Evolutionary conservation across 2,113 vertebrate genomes (phyloP).

Genomic region (Muntiacus reevesi): DNA sequence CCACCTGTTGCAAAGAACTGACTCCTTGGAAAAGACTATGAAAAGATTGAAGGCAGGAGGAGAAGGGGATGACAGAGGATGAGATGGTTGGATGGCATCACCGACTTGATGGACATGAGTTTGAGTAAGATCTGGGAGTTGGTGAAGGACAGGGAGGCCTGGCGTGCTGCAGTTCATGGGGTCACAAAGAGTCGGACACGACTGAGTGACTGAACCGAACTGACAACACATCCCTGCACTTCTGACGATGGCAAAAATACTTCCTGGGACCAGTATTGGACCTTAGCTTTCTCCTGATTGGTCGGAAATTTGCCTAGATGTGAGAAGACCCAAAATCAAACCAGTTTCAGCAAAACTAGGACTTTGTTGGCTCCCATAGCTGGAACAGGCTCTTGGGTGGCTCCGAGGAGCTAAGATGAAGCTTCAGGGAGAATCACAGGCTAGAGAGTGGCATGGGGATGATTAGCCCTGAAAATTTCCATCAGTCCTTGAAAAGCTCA

Average conservation of each 20-base stretch:
- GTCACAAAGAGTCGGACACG: not conserved
- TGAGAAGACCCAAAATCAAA: not conserved
- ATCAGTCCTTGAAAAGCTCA: not conserved
- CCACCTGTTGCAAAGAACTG: not conserved
- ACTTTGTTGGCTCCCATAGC: not conserved
- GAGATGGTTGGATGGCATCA: not conserved
- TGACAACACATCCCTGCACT: not conserved
- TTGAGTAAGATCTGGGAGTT: not conserved
- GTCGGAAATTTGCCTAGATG: not conserved
- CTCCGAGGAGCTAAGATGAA: not conserved
- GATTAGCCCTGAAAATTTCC: not conserved
- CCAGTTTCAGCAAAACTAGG: not conserved
- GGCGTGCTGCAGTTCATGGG: rapidly evolving
- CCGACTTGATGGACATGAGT: not conserved
- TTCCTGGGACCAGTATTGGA: not conserved
- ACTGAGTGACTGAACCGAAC: not conserved
- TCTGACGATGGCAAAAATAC: not conserved
- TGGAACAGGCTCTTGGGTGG: not conserved
- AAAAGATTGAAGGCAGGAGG: not conserved
- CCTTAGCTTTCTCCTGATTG: not conserved
- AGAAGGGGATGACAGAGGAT: not conserved
- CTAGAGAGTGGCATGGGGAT: not conserved
- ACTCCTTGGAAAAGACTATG: not conserved
- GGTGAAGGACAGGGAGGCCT: not conserved
- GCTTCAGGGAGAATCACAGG: not conserved